A percentile compares a stretch with the other conserved stretches of the same genome.
Conservation (phyloP, 2,113 vertebrate species). For the Theristicus caerulescens region DNA sequence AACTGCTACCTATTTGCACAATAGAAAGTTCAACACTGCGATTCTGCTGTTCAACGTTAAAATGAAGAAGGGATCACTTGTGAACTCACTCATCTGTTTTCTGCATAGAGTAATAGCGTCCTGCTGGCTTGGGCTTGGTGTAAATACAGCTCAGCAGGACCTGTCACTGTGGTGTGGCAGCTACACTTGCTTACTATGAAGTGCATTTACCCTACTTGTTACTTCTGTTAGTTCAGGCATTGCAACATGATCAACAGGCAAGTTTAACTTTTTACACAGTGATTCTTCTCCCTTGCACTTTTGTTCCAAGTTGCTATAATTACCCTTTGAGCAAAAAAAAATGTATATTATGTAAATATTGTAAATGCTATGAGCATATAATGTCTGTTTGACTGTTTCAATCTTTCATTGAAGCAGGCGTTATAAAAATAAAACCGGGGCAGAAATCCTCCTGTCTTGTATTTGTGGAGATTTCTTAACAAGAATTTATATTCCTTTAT, state of each 20-base stretch:
- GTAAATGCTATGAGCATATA: slow-evolving; percentile 11
- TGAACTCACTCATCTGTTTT: neutral
- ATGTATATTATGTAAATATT: slow-evolving; percentile 56
- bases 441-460: neutral
- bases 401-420: slow-evolving; percentile 54
- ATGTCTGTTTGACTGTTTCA: slow-evolving; percentile 42
- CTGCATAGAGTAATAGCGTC: neutral
- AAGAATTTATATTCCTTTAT: neutral
- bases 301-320: slow-evolving; percentile 4
- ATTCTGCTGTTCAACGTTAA: neutral
- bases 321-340: neutral
- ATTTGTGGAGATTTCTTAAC: neutral
- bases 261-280: neutral
- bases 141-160: neutral
- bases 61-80: neutral
- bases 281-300: slow-evolving; percentile 41
- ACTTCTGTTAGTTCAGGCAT: neutral
- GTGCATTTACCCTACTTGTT: neutral
- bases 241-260: neutral
- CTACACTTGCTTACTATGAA: neutral
- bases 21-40: neutral
- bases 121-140: neutral
- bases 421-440: slow-evolving; percentile 56
- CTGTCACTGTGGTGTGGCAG: neutral
- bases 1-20: slow-evolving; percentile 48